phyloP scores from a whole-genome alignment of 2,888 invertebrate species.

The Sepiola atlantica region DNA sequence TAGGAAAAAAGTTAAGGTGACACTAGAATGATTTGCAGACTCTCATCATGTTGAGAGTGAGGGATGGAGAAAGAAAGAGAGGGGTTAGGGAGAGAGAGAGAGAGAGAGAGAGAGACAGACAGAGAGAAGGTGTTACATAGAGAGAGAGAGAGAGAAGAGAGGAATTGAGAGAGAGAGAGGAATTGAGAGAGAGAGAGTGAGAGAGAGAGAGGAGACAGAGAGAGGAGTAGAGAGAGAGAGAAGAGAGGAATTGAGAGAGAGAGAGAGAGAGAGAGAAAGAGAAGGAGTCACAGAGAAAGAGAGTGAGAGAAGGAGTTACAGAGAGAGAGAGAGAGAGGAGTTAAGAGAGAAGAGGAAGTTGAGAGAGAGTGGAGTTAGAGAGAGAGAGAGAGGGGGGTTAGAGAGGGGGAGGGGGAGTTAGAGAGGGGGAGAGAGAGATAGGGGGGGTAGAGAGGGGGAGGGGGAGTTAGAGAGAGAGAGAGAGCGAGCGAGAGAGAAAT shows the following conservation, averaged over 20 bases:
- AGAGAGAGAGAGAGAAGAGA: too few relatives aligned
- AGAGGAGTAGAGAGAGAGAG: not conserved
- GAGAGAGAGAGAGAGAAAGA: not conserved
- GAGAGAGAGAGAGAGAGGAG: not conserved
- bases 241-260: not conserved
- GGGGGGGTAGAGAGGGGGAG: not conserved
- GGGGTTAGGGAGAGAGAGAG: too few relatives aligned
- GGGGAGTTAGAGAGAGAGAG: not conserved
- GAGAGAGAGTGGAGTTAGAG: not conserved
- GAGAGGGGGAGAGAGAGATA: not conserved
- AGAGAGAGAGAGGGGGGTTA: not conserved
- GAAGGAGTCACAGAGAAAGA: not conserved
- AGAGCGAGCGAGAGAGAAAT: not conserved
- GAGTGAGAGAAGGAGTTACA: too few relatives aligned
- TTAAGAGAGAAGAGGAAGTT: not conserved
- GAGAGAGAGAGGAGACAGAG: not conserved
- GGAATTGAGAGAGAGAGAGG: too few relatives aligned
- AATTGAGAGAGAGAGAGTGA: not conserved
- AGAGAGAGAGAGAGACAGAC: too few relatives aligned
- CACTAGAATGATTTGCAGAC: not conserved
- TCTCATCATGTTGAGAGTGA: not conserved
- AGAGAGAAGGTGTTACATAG: too few relatives aligned
- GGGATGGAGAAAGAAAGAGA: too few relatives aligned
- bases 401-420: not conserved
- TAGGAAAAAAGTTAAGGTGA: slow-evolving; percentile 22